A percentile compares a stretch with the other conserved stretches of the same genome.
These are phyloP conservation scores for Chymomyza costata DNA, from an alignment of 1,140 invertebrate species.

Conservation along the genomic window DNA sequence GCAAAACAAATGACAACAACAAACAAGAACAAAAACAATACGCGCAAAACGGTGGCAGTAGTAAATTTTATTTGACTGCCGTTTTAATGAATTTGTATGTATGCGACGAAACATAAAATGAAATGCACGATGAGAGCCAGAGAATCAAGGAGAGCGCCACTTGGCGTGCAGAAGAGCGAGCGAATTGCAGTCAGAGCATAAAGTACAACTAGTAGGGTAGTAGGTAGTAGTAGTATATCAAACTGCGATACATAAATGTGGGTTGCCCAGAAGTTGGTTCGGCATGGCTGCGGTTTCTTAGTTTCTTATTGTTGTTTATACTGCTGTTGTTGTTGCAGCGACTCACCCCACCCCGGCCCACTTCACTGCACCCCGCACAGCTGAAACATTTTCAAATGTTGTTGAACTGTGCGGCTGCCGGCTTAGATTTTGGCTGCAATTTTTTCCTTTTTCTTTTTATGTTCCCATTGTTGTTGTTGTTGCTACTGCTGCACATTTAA, in stretches of 20 bases:
- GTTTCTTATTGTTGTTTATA: too few relatives aligned
- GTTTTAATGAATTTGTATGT: conserved; percentile 72
- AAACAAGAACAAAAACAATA: conserved; percentile 22
- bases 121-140: conserved; percentile 35
- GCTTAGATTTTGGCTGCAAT: conserved; percentile 39
- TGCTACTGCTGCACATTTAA: conserved; percentile 51
- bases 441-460: conserved; percentile 13
- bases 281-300: too few relatives aligned
- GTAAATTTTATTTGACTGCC: conserved; percentile 65
- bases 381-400: conserved; percentile 54
- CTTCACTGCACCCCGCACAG: too few relatives aligned
- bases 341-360: too few relatives aligned
- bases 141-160: conserved; percentile 7
- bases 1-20: conserved; percentile 14
- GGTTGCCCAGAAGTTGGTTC: conserved; percentile 40
- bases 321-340: too few relatives aligned
- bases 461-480: conserved; percentile 18
- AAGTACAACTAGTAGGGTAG: conserved; percentile 32
- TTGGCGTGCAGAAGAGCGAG: background rate
- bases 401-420: conserved; percentile 61
- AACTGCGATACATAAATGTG: conserved; percentile 58
- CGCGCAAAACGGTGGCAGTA: conserved; percentile 60
- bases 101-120: conserved; percentile 54
- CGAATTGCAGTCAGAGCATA: conserved; percentile 7
- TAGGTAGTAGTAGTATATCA: conserved; percentile 72